Evolutionary conservation across 2,113 vertebrate species (phyloP).

Genomic region (Falcunculus frontatus): DNA sequence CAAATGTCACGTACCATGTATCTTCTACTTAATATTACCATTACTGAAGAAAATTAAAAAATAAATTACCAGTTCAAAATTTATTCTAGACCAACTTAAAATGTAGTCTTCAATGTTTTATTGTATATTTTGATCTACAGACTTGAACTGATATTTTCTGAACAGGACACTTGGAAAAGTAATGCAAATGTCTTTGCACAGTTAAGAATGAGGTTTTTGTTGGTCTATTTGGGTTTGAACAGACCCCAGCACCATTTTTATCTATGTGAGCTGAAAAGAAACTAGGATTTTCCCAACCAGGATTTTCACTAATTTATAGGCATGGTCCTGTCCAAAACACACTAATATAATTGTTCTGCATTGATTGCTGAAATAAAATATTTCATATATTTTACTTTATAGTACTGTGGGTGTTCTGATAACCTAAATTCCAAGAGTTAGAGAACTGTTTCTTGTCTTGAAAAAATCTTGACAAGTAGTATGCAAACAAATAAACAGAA

Average conservation of each 20-base stretch:
- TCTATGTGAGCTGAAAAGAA: neutral
- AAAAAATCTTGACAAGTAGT: neutral
- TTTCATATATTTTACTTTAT: neutral
- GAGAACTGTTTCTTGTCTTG: neutral
- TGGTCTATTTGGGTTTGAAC: neutral
- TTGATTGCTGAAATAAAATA: fast-evolving
- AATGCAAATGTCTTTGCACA: neutral
- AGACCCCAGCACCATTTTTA: neutral
- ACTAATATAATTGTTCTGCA: neutral
- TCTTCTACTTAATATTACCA: neutral
- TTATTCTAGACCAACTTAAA: neutral
- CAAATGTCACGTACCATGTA: neutral
- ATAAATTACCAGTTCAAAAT: neutral
- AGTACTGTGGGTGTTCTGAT: neutral
- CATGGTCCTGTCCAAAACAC: neutral
- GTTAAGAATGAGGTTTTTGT: neutral
- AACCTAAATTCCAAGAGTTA: neutral
- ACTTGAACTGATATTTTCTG: neutral
- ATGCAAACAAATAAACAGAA: neutral
- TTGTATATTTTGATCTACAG: neutral
- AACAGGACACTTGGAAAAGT: neutral
- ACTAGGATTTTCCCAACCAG: neutral
- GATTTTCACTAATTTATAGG: neutral
- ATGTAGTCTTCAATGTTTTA: neutral
- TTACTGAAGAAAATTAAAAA: neutral